phyloP scores from a whole-genome alignment of 2,888 invertebrate species.

The Cryptus armator region DNA sequence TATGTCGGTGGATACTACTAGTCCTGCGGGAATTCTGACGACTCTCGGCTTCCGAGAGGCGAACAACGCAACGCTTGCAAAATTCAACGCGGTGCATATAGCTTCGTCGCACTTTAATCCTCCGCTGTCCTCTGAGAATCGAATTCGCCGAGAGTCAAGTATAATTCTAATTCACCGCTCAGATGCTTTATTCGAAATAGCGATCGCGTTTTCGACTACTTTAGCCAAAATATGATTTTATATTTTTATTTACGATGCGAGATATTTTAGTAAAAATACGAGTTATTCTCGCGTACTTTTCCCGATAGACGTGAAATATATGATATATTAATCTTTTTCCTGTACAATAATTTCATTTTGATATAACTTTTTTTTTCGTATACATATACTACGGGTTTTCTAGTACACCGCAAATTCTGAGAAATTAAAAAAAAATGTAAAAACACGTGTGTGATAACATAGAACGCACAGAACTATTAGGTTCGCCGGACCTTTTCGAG shows the following conservation, averaged over 20 bases:
- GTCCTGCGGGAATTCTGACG: constrained; percentile 11
- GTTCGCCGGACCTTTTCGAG: too few relatives aligned
- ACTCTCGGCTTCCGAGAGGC: constrained; percentile 8
- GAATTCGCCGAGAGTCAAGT: background rate
- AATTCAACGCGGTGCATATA: background rate
- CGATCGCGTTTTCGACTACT: background rate
- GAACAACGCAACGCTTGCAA: background rate
- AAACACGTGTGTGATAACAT: too few relatives aligned
- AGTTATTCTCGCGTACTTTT: too few relatives aligned
- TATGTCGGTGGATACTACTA: background rate
- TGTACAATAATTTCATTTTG: too few relatives aligned
- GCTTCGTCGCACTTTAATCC: background rate
- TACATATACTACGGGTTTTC: too few relatives aligned
- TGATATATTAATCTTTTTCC: too few relatives aligned
- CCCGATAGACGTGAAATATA: too few relatives aligned
- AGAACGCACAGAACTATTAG: too few relatives aligned
- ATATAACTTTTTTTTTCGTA: too few relatives aligned
- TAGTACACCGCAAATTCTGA: too few relatives aligned
- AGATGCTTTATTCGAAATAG: background rate
- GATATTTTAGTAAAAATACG: background rate
- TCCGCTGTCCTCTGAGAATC: background rate
- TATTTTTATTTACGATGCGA: background rate
- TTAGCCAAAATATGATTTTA: background rate
- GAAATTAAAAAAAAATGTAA: too few relatives aligned
- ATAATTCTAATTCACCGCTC: background rate